A percentile compares a stretch with the other conserved stretches of the same genome.
Evolutionary conservation across 2,888 invertebrate genomes (phyloP).

Genomic region (Orthonychiurus folsomi): DNA sequence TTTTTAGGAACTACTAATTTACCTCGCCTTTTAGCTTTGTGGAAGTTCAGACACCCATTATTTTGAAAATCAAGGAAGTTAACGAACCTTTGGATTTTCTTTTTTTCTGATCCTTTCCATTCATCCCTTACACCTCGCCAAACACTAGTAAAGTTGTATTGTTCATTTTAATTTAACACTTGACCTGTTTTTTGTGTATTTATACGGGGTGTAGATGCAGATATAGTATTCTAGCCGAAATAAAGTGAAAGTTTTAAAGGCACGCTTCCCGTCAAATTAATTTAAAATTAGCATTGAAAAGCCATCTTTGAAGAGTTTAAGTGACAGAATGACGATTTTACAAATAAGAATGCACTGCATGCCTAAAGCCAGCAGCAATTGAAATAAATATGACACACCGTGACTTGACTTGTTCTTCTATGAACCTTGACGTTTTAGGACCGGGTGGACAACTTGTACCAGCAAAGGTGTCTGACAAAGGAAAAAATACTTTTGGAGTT

Average conservation of each 20-base stretch:
- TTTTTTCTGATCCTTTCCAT: too few relatives aligned
- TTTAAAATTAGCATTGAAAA: too few relatives aligned
- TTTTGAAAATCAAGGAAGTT: too few relatives aligned
- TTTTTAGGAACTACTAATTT: too few relatives aligned
- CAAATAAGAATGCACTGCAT: not conserved
- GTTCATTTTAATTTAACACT: not conserved
- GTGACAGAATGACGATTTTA: not conserved
- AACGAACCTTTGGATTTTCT: too few relatives aligned
- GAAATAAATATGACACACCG: not conserved
- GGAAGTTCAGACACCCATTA: too few relatives aligned
- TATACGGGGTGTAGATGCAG: too few relatives aligned
- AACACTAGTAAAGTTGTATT: not conserved
- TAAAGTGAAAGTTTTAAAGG: not conserved
- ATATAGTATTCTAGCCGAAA: too few relatives aligned
- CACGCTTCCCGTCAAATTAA: not conserved
- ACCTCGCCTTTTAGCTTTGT: too few relatives aligned
- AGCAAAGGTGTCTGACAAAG: constrained; percentile 88
- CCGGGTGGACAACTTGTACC: constrained; percentile 66
- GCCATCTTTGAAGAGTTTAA: too few relatives aligned
- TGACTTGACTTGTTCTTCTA: not conserved
- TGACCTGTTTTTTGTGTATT: too few relatives aligned
- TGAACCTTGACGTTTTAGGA: constrained; percentile 45
- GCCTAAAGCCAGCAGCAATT: not conserved
- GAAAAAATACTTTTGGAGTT: constrained; percentile 87
- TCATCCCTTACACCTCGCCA: not conserved